These are phyloP conservation scores for Gephyroberyx darwinii DNA, from an alignment of 2,797 vertebrate species.

Conservation along the genomic window DNA sequence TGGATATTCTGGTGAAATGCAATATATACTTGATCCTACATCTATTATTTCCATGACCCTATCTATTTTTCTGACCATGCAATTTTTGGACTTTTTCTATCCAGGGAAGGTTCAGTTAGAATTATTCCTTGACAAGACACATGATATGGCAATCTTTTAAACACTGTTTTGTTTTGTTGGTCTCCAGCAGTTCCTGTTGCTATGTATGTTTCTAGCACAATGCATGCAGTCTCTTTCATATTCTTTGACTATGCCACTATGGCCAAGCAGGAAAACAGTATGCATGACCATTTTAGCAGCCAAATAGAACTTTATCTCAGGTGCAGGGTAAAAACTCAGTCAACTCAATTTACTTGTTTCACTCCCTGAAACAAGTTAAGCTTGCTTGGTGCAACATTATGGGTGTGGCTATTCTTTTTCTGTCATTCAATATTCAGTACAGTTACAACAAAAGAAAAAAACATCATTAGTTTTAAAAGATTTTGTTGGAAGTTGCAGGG, in stretches of 20 bases:
- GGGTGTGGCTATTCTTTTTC: too few species aligned
- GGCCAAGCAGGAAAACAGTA: neutral
- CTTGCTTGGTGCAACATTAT: too few species aligned
- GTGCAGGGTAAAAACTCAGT: neutral
- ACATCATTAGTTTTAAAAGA: too few species aligned
- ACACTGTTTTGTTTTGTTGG: slow-evolving; percentile 10
- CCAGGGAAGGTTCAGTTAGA: neutral
- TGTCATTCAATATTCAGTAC: too few species aligned
- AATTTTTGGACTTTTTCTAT: too few species aligned
- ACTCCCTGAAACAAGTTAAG: too few species aligned
- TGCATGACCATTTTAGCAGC: neutral
- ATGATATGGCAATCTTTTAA: slow-evolving; percentile 8
- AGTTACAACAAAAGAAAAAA: too few species aligned
- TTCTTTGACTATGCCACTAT: neutral
- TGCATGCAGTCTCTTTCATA: neutral
- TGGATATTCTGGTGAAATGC: slow-evolving; percentile 80
- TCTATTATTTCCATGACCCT: neutral
- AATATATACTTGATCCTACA: neutral
- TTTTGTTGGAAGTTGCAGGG: too few species aligned
- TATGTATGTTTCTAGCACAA: slow-evolving; percentile 1
- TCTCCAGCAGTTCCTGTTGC: slow-evolving; percentile 32
- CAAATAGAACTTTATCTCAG: neutral
- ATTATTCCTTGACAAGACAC: slow-evolving; percentile 11
- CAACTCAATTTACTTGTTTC: too few species aligned
- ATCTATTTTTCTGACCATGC: slow-evolving; percentile 3